A percentile compares a stretch with the other conserved stretches of the same genome.
Conservation (phyloP, 2,888 invertebrate species). For the Hydrotaea cyrtoneurina region DNA sequence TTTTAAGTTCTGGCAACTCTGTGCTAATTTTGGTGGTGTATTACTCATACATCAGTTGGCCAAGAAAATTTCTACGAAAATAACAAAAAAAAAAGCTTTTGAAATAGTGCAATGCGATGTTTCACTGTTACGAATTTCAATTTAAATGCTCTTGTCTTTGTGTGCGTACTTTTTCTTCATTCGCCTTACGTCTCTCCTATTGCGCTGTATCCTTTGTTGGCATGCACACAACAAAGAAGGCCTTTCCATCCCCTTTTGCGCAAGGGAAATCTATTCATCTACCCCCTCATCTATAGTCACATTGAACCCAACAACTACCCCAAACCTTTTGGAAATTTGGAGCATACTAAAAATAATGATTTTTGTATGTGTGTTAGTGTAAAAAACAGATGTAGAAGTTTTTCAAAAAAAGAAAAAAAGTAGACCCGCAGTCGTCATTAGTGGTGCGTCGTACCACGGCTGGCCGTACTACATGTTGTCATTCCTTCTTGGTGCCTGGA, state of each 20-base stretch:
- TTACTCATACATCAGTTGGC: constrained; percentile 35
- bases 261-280: background rate
- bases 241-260: background rate
- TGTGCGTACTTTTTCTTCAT: background rate
- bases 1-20: constrained; percentile 13
- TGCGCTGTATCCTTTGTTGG: background rate
- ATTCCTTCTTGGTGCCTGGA: background rate
- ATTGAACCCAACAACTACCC: constrained; percentile 5
- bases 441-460: background rate
- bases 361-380: constrained; percentile 38
- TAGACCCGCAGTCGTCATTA: constrained; percentile 30
- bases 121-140: constrained; percentile 1
- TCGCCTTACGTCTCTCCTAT: background rate
- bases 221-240: constrained; percentile 23
- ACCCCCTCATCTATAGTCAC: background rate
- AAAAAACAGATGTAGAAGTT: constrained; percentile 41
- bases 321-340: constrained; percentile 35
- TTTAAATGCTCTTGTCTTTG: constrained; percentile 1
- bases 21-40: constrained; percentile 2
- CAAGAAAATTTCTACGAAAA: constrained; percentile 19
- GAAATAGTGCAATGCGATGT: constrained; percentile 10
- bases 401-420: constrained; percentile 1
- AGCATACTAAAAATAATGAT: constrained; percentile 30
- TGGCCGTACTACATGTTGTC: background rate
- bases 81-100: background rate